Conservation (phyloP, 1,140 invertebrate species). For the Asbolus verrucosus region DNA sequence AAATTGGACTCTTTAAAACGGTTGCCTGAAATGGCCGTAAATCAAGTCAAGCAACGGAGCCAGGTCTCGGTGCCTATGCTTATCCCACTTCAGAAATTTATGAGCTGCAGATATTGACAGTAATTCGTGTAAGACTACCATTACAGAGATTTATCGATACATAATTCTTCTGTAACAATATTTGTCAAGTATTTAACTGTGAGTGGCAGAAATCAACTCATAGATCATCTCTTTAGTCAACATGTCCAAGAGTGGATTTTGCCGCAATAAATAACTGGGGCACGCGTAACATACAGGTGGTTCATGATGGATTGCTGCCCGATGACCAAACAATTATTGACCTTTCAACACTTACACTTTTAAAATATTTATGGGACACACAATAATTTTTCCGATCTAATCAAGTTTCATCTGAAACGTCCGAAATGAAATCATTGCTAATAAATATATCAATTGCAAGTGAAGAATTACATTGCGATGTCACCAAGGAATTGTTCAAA, state of each 20-base stretch:
- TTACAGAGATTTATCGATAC: conserved; percentile 59
- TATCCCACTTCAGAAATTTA: conserved; percentile 55
- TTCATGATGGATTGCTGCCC: conserved; percentile 56
- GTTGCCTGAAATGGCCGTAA: conserved; percentile 7
- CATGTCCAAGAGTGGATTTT: conserved; percentile 54
- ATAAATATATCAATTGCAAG: background rate
- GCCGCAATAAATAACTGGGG: conserved; percentile 56
- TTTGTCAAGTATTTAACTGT: conserved; percentile 59
- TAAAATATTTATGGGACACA: conserved; percentile 52
- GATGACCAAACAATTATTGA: conserved; percentile 58
- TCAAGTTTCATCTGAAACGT: no score
- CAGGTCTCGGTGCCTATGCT: conserved; percentile 15
- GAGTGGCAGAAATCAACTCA: conserved; percentile 60
- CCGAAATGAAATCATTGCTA: no score
- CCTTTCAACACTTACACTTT: conserved; percentile 52
- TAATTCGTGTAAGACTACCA: conserved; percentile 60
- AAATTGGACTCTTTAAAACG: background rate
- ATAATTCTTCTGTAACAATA: conserved; percentile 60
- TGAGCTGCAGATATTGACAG: conserved; percentile 58
- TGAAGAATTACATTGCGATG: background rate
- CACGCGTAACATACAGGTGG: conserved; percentile 56
- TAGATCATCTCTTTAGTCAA: conserved; percentile 60
- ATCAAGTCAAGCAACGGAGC: conserved; percentile 19
- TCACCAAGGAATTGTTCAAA: background rate
- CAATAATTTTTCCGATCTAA: no score